These are phyloP conservation scores for Nyctibius grandis DNA, from an alignment of 2,797 vertebrate species.

Conservation along the genomic window DNA sequence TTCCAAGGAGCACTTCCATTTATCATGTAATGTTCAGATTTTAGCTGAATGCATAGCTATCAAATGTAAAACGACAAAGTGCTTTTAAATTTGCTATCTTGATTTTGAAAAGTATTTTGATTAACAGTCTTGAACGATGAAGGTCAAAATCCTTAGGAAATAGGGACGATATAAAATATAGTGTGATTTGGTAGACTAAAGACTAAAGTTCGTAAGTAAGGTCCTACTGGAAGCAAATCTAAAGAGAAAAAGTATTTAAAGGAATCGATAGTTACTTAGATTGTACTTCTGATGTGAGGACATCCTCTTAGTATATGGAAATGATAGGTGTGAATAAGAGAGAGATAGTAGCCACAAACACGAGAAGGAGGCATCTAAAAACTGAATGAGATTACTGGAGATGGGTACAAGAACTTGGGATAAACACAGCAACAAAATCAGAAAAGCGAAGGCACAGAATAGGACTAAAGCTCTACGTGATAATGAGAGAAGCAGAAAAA, in stretches of 20 bases:
- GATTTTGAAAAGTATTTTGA: background rate
- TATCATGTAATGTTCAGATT: background rate
- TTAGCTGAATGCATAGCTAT: background rate
- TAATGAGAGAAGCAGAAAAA: background rate
- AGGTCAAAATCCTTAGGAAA: background rate
- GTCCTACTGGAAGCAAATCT: background rate
- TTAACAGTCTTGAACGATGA: background rate
- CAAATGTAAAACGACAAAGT: background rate
- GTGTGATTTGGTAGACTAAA: background rate
- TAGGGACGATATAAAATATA: background rate
- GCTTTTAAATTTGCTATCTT: background rate
- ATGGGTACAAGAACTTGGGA: background rate
- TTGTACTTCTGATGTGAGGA: background rate
- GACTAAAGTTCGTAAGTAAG: accelerated
- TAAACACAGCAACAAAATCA: background rate
- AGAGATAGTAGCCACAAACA: background rate
- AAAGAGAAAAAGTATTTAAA: background rate
- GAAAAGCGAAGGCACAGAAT: background rate
- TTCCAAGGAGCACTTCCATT: background rate
- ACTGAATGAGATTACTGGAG: background rate
- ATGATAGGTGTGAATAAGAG: background rate
- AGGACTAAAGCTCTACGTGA: background rate
- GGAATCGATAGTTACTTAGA: background rate
- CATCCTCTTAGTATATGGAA: background rate
- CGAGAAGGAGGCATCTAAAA: background rate